These are phyloP conservation scores for Pangasianodon hypophthalmus DNA, from an alignment of 2,113 vertebrate species.

Conservation along the genomic window DNA sequence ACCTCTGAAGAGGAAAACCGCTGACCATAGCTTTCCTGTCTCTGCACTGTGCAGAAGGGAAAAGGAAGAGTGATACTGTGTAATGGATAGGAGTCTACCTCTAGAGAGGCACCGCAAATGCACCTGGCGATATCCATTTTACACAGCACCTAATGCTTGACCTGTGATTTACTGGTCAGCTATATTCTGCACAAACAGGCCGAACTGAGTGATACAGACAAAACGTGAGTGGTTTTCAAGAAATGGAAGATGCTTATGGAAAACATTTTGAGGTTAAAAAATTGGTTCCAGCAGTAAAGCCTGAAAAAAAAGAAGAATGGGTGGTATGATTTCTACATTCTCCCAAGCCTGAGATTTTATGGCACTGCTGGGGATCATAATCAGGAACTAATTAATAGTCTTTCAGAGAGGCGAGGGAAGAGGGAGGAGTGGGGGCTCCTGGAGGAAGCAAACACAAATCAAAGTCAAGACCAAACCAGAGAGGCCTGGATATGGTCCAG, in stretches of 20 bases:
- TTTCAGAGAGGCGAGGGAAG: constrained; percentile 58
- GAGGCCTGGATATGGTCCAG: constrained; percentile 62
- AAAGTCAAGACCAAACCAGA: constrained; percentile 65
- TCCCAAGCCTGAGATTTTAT: constrained; percentile 69
- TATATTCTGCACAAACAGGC: neutral
- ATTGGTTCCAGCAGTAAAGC: constrained; percentile 5
- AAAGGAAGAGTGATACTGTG: constrained; percentile 2
- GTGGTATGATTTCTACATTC: constrained; percentile 48
- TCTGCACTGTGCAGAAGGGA: neutral
- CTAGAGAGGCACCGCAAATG: neutral
- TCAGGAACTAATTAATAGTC: constrained; percentile 76
- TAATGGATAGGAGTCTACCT: constrained; percentile 19
- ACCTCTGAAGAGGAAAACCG: constrained; percentile 26
- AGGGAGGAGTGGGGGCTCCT: constrained; percentile 59
- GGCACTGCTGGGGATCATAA: constrained; percentile 71
- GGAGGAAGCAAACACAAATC: constrained; percentile 71
- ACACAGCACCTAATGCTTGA: neutral
- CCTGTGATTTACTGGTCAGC: neutral
- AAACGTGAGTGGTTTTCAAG: neutral
- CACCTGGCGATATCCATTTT: neutral
- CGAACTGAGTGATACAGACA: neutral
- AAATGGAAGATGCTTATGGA: neutral
- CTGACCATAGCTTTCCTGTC: constrained; percentile 25
- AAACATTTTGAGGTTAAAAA: neutral
- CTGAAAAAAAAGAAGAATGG: neutral